Conservation (phyloP, 2,113 vertebrate genomes). For the Platysternon megacephalum region DNA sequence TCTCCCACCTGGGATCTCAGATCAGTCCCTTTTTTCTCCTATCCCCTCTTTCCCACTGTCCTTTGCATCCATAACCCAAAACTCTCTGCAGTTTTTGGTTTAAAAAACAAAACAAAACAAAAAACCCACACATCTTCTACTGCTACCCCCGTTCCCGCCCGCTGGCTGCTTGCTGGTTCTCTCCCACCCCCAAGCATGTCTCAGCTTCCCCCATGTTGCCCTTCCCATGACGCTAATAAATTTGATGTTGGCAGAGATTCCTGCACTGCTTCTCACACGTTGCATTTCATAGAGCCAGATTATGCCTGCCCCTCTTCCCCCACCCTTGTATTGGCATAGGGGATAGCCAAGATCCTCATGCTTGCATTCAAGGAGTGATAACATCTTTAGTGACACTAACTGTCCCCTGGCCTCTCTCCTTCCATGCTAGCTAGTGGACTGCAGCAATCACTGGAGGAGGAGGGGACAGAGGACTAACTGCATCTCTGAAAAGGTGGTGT, state of each 20-base stretch:
- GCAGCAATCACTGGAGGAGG: background rate
- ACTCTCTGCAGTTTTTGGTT: background rate
- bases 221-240: background rate
- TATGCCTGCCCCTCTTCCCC: background rate
- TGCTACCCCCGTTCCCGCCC: background rate
- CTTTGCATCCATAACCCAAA: background rate
- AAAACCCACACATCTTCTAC: background rate
- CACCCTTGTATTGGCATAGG: background rate
- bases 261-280: background rate
- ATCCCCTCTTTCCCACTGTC: background rate
- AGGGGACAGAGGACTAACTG: background rate
- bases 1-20: background rate
- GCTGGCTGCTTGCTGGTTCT: background rate
- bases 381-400: background rate
- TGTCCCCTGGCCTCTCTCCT: background rate
- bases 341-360: background rate
- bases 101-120: background rate
- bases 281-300: background rate
- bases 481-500: fast-evolving
- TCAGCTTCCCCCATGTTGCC: background rate
- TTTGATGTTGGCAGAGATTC: background rate
- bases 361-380: fast-evolving
- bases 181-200: background rate
- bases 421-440: background rate
- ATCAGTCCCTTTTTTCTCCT: background rate